Evolutionary conservation across 2,797 vertebrate species (phyloP).

Genomic region (Cichlasoma orientale): DNA sequence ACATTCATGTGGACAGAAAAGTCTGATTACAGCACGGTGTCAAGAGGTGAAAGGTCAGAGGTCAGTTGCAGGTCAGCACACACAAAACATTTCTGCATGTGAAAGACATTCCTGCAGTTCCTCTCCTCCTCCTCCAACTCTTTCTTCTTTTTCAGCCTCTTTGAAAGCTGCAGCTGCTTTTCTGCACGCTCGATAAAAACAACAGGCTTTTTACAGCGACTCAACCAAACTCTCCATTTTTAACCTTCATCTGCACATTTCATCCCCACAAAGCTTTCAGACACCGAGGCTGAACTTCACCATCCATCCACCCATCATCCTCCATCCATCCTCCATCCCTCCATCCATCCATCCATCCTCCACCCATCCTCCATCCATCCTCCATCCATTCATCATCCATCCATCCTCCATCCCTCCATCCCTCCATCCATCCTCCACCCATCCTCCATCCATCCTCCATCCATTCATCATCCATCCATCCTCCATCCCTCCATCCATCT

Average conservation of each 20-base stretch:
- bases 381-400: no score
- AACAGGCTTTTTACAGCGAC: background rate
- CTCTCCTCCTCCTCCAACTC: slow-evolving; percentile 21
- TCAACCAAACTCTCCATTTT: background rate
- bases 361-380: no score
- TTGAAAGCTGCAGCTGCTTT: background rate
- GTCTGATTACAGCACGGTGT: background rate
- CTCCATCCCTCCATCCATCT: no score
- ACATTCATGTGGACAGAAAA: background rate
- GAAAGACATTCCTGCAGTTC: slow-evolving; percentile 72
- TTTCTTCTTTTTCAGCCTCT: background rate
- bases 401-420: no score
- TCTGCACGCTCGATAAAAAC: background rate
- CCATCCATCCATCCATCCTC: no score
- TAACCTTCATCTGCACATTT: background rate
- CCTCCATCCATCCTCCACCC: no score
- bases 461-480: no score
- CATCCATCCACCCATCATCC: no score
- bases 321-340: no score
- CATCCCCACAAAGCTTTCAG: no score
- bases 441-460: no score
- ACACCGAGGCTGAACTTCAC: no score
- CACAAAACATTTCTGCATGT: slow-evolving; percentile 25
- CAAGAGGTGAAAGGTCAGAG: slow-evolving; percentile 21
- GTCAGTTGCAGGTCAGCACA: slow-evolving; percentile 25